phyloP scores from a whole-genome alignment of 2,113 vertebrate species.

The Octodon degus region DNA sequence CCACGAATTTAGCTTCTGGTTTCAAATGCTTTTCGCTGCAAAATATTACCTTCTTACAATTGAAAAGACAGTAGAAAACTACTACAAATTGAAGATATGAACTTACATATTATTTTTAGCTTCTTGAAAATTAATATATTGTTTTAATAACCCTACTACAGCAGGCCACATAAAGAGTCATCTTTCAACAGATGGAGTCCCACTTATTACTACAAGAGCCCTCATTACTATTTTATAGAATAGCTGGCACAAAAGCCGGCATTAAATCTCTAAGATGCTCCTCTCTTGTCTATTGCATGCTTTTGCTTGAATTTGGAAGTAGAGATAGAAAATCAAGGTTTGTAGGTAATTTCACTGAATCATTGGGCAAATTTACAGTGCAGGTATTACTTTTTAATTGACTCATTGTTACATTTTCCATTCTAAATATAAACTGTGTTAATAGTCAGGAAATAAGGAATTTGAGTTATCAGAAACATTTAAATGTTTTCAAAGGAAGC shows the following conservation, averaged over 20 bases:
- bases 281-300: conserved; percentile 57
- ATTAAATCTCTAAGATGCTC: conserved; percentile 49
- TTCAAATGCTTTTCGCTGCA: conserved; percentile 41
- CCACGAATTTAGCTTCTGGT: neutral
- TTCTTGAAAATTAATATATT: conserved; percentile 74
- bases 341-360: neutral
- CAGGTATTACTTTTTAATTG: neutral
- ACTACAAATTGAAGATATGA: conserved; percentile 38
- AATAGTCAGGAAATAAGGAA: neutral
- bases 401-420: neutral
- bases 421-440: conserved; percentile 28
- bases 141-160: conserved; percentile 74
- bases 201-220: conserved; percentile 69
- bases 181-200: conserved; percentile 64
- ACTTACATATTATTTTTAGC: conserved; percentile 74
- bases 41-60: conserved; percentile 35
- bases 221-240: conserved; percentile 79
- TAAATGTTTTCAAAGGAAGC: neutral
- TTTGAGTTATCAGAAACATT: neutral
- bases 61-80: conserved; percentile 12
- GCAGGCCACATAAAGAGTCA: conserved; percentile 64
- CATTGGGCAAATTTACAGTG: conserved; percentile 27
- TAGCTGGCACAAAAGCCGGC: conserved; percentile 50
- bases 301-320: conserved; percentile 42
- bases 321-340: neutral